phyloP scores from a whole-genome alignment of 2,797 vertebrate species.

The Momotus momota region DNA sequence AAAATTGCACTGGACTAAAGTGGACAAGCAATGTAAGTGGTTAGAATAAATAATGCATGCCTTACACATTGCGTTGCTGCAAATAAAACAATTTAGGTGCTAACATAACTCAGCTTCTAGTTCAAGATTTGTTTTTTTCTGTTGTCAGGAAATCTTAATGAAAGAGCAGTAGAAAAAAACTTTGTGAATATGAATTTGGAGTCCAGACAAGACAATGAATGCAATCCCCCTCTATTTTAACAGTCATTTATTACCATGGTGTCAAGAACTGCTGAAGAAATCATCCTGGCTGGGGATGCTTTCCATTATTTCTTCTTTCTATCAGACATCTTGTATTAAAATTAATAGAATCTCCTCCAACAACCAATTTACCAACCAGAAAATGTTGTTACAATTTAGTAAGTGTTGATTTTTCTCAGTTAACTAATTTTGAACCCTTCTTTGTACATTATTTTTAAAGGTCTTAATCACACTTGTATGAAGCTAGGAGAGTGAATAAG shows the following conservation, averaged over 20 bases:
- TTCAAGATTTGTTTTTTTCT: not conserved
- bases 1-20: not conserved
- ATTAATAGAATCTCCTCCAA: not conserved
- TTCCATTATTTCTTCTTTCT: constrained; percentile 22
- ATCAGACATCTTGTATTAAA: not conserved
- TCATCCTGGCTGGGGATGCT: not conserved
- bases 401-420: not conserved
- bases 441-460: not conserved
- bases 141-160: constrained; percentile 4
- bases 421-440: not conserved
- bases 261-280: not conserved
- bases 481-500: not conserved
- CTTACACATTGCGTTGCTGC: not conserved
- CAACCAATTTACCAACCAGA: not conserved
- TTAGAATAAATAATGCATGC: not conserved
- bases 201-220: not conserved
- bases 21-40: not conserved
- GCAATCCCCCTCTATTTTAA: not conserved
- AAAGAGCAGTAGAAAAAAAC: not conserved
- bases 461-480: not conserved
- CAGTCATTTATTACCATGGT: not conserved
- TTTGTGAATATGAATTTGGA: not conserved
- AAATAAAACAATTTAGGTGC: not conserved
- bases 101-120: not conserved
- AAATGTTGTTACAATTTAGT: not conserved